phyloP scores from a whole-genome alignment of 1,140 invertebrate genomes.

The Drosophila yakuba region DNA sequence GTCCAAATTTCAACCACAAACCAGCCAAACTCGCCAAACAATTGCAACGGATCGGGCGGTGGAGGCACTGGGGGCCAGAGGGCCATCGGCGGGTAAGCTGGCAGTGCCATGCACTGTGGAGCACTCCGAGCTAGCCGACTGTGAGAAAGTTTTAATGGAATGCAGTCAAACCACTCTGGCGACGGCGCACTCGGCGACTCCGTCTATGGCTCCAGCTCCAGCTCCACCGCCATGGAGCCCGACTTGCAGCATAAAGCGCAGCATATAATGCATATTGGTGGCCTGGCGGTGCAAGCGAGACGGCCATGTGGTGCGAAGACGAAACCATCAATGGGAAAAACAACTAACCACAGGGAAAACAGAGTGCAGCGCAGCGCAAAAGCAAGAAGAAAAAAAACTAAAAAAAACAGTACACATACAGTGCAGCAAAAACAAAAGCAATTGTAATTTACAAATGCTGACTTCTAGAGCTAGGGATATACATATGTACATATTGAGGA shows the following conservation, averaged over 20 bases:
- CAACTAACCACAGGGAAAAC: conserved; percentile 61
- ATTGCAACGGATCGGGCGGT: conserved; percentile 63
- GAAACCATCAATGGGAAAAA: conserved; percentile 81
- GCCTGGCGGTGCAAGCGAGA: conserved; percentile 49
- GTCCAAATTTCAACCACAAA: conserved; percentile 78
- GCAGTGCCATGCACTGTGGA: conserved; percentile 56
- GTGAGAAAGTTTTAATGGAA: conserved; percentile 85
- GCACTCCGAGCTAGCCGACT: conserved; percentile 62
- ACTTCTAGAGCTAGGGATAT: conserved; percentile 26
- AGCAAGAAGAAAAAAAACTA: not conserved
- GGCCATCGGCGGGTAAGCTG: conserved; percentile 26
- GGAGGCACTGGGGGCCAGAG: conserved; percentile 5
- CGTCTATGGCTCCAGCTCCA: not conserved
- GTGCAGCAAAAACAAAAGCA: conserved; percentile 62
- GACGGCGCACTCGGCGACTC: conserved; percentile 54
- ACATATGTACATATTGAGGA: conserved; percentile 8
- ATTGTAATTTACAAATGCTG: conserved; percentile 73
- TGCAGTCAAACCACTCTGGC: conserved; percentile 81
- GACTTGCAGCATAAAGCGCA: conserved; percentile 53
- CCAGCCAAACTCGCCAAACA: conserved; percentile 78
- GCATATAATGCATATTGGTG: conserved; percentile 59
- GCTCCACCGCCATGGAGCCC: conserved; percentile 40
- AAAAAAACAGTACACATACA: conserved; percentile 29
- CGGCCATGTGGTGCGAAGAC: conserved; percentile 46
- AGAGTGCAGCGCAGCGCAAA: conserved; percentile 36